phyloP scores from a whole-genome alignment of 2,888 invertebrate species.

The Boloria euphrosyne region DNA sequence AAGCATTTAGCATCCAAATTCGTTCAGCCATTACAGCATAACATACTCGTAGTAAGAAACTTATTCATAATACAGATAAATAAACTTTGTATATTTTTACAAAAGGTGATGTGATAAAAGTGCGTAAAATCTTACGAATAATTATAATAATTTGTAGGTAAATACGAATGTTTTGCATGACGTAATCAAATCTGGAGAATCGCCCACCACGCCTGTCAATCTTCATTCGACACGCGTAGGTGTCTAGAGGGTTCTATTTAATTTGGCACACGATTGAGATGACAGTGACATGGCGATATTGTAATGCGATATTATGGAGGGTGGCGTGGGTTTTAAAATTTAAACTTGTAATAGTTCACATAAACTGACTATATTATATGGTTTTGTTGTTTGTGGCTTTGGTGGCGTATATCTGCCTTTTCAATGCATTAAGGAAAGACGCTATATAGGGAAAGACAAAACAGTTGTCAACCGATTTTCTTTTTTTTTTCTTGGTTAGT shows the following conservation, averaged over 20 bases:
- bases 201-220: slow-evolving; percentile 59
- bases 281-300: slow-evolving; percentile 40
- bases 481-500: too few species aligned
- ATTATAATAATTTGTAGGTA: neutral
- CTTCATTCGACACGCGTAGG: slow-evolving; percentile 73
- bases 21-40: too few species aligned
- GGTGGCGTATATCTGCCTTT: too few species aligned
- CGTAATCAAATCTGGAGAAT: slow-evolving; percentile 5
- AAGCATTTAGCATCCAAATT: too few species aligned
- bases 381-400: neutral
- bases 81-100: too few species aligned
- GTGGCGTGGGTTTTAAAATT: neutral
- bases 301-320: slow-evolving; percentile 38
- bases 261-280: slow-evolving; percentile 54
- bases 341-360: neutral
- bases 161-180: neutral
- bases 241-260: slow-evolving; percentile 60
- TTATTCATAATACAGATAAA: too few species aligned
- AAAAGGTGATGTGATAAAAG: too few species aligned
- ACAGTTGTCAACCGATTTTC: too few species aligned
- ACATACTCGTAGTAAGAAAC: too few species aligned
- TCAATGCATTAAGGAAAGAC: too few species aligned
- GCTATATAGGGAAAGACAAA: too few species aligned
- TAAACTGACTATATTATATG: neutral
- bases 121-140: too few species aligned